Conservation (phyloP, 2,113 vertebrate species). For the Podarcis raffonei region DNA sequence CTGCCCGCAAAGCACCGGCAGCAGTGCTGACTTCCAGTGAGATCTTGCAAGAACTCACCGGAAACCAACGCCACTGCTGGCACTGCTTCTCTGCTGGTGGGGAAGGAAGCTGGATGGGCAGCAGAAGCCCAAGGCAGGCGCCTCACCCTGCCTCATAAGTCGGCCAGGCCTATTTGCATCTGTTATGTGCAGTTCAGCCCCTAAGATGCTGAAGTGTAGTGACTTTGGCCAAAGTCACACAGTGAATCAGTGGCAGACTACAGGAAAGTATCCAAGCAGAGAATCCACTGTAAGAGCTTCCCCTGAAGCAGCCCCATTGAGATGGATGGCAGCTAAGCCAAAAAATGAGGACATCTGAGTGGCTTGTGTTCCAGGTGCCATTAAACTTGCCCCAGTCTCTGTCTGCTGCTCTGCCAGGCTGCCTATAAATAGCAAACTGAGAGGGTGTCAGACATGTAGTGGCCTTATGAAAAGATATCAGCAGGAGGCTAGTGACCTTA, state of each 20-base stretch:
- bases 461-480: slow-evolving; percentile 53
- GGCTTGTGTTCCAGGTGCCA: background rate
- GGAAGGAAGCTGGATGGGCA: too few relatives aligned
- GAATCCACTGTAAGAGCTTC: background rate
- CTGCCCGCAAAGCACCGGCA: too few relatives aligned
- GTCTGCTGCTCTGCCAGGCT: background rate
- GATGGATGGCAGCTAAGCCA: background rate
- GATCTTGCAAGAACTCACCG: too few relatives aligned
- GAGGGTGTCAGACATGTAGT: slow-evolving; percentile 62
- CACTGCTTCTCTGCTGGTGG: too few relatives aligned
- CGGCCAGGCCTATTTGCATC: background rate
- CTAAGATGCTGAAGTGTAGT: slow-evolving; percentile 5
- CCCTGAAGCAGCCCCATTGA: background rate
- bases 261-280: background rate
- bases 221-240: background rate
- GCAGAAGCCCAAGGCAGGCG: too few relatives aligned
- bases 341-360: background rate
- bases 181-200: background rate
- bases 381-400: background rate
- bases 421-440: slow-evolving; percentile 49
- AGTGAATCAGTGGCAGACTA: background rate
- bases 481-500: slow-evolving; percentile 53
- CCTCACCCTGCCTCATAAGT: too few relatives aligned
- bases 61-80: too few relatives aligned
- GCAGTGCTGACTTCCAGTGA: too few relatives aligned